Evolutionary conservation across 1,140 invertebrate species (phyloP), one percentile per base, ranked within the genome.

Genomic region (Dysdera silvatica): DNA sequence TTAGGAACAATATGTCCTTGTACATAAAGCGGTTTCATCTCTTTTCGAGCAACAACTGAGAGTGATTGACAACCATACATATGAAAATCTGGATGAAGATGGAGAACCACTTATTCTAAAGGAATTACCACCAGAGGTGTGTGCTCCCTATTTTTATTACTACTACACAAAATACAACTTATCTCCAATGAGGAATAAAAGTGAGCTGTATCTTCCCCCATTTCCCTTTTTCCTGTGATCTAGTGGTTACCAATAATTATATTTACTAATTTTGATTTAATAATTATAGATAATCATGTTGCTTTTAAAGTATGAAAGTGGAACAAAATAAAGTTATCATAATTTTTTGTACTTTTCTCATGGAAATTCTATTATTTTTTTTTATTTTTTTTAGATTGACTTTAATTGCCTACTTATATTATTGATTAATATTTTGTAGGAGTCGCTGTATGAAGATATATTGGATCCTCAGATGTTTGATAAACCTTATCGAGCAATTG

Each of bases 21-120:
- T 81, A 29, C 79, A 81, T 70, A 65, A 76, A 69, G 81, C 81
- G 32, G 79, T 82, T 4, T 67, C 75, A 45, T 80, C 81, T 62
- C 69, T 82, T 31, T 82, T 82, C 70, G 72, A 77, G 68, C 79
- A 82, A 51, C 79, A 82, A 54, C 68, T 82, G 4, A 76, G 78
- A 67, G 74, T 82, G 33, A 82, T 82, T 61, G 80, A 82, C 58
- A 75, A 79, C 18, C 81, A 82, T 72, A 80, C 78, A 5, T 82
- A 82, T 72, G 81, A 81, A 60, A 82, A 82, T 69, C 71, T 82
- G 23, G 79, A 81, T 67, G 61, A 55, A 60, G 67, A 71, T 67
- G 67, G 72, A 45, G 66, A 72, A 55, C 71, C 72, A 20, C 41
- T 67, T 40, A 61, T 66, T 18, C 32, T 55, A 41, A 61, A 57